Evolutionary conservation across 2,888 invertebrate species (phyloP), one percentile per base, ranked within the genome.

Genomic region (Hylaea fasciaria): DNA sequence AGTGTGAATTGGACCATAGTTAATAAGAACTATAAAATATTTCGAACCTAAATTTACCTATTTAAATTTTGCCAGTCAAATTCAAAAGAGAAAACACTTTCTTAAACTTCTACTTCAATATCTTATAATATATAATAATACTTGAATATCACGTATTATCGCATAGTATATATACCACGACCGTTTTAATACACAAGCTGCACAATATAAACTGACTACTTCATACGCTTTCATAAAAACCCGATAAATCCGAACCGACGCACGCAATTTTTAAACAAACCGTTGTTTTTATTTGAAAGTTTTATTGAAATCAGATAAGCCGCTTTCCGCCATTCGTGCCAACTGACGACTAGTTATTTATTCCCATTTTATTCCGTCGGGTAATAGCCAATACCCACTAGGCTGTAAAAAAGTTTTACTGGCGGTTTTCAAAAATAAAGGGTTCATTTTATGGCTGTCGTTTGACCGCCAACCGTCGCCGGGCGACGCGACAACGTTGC

Each of bases 321-420:
- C 54, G 41, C 16, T 44, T 32, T 49, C 49, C 44, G 22, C 13
- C 13, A 17, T 17, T 40, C 17, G 55, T 48, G 56, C 56, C 57
- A 50, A 51, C 47, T 29, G 48, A 22, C 48, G 43, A 44, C 52
- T 52, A 12, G 43, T 58, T 47, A 37, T 58, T 35, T 51, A 47
- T 51, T 51, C 46, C 41, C 29, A 12, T 29, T 50, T 46, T 11
- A 51, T 40, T 43, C 51, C 35, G 40, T 17, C 22, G 28, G n/a
- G n/a, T 43, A 16, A 48, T 17, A 48, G 52, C 58, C 58, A 57
- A 52, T 51, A 51, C 41, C 52, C 52, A 51, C 17, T 57, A 32
- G 52, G 29, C 48, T 43, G 53, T 58, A 44, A 58, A 32, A 52
- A 57, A 40, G 37, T 47, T 52, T 44, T 32, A 53, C 39, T 37